Base-by-base conservation (phyloP, 2,113 vertebrate species). In the Scomber scombrus region DNA sequence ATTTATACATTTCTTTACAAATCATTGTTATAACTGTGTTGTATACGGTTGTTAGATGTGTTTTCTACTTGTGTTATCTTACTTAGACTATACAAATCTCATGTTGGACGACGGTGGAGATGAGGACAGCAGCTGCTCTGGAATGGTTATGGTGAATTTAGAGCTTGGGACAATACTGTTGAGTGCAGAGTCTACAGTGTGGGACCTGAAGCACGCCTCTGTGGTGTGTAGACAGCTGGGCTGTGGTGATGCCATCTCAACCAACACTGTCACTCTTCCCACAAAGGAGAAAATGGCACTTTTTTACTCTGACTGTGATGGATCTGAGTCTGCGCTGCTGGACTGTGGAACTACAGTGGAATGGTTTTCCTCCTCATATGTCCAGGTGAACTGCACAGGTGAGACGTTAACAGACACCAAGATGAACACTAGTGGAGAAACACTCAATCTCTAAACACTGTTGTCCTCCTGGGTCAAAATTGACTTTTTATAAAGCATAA, bases 261-360 rank as follows among this genome's bases (percentile, higher is more conserved):
- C 64, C 64, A 65, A 29, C 6, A 19, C 11, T 4, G 15, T 46
- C 3, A 2, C 46, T 31, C 57, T 84, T 13, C 43, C 1, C 5
- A n/a, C 5, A 11, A 31, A 29, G 2, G 9, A 16, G 19, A 9
- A 10, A 2, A 55, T 75, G 62, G 58, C 18, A 51, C 45, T 21
- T 18, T 75, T 79, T 12, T 68, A 65, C 58, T 84, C 75, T 2
- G 71, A 79, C 75, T 84, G 81, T 23, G 70, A 79, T 18, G 75
- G 71, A 12, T 57, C 64, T 0, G 64, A 79, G 65, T 34, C 58
- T 13, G 51, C 52, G 2, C 65, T 80, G 51, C 26, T 71, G 61
- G 71, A 60, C 45, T 84, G 82, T 19, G 19, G 76, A 19, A 7
- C 2, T 45, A 31, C 31, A 11, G 26, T 13, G 7, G 45, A 4